A percentile compares a stretch with the other conserved stretches of the same genome.
phyloP scores from a whole-genome alignment of 2,113 vertebrate genomes.

The Strix aluco region DNA sequence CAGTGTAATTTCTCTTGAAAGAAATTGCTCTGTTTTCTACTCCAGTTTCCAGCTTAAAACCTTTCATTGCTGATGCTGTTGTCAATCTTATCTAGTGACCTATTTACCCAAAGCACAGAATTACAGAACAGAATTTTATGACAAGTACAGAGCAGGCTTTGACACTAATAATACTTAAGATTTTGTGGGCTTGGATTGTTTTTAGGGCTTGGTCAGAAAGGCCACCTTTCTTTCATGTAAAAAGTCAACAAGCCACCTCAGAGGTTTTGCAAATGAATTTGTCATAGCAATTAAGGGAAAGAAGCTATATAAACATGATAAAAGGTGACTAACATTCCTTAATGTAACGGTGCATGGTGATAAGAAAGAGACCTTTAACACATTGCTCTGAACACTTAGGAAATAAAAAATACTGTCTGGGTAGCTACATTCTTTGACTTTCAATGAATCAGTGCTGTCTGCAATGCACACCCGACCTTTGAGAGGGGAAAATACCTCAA shows the following conservation, averaged over 20 bases:
- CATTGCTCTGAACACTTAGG: neutral
- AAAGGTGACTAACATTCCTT: neutral
- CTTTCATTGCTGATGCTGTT: slow-evolving; percentile 19
- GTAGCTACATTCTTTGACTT: slow-evolving; percentile 2
- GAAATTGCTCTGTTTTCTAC: slow-evolving; percentile 7
- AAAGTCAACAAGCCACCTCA: neutral
- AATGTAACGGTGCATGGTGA: no score
- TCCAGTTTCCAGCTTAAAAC: slow-evolving; percentile 33
- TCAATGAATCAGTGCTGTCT: slow-evolving; percentile 18
- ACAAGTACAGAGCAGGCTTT: neutral
- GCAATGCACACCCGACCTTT: neutral
- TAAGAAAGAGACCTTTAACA: slow-evolving; percentile 17
- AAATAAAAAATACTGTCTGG: slow-evolving; percentile 44
- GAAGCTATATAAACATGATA: neutral
- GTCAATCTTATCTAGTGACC: slow-evolving; percentile 59
- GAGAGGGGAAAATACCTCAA: neutral
- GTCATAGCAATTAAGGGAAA: slow-evolving; percentile 30
- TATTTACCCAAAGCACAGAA: slow-evolving; percentile 48
- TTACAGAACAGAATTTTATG: slow-evolving; percentile 33
- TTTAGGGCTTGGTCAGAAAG: slow-evolving; percentile 10
- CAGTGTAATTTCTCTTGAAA: slow-evolving; percentile 37
- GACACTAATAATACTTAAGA: neutral
- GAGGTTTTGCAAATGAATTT: slow-evolving; percentile 36
- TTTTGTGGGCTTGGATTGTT: neutral
- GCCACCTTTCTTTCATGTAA: neutral